Evolutionary conservation across 2,113 vertebrate species (phyloP), one percentile per base, ranked within the genome.

Genomic region (Podarcis muralis): DNA sequence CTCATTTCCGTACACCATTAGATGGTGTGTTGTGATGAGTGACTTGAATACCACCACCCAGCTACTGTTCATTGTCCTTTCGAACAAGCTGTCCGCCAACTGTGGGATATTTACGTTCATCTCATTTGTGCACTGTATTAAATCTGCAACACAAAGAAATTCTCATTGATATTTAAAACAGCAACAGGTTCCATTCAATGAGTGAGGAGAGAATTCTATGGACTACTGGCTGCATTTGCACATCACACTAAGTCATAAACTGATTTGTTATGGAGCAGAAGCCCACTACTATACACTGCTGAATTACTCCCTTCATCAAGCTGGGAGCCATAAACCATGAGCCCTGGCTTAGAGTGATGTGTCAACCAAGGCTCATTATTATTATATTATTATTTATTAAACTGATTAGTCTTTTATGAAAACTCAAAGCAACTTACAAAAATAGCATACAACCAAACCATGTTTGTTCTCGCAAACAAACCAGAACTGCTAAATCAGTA

Each of bases 21-120:
- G 97, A 96, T 99, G 98, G 94, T 99, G 99, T 84, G 99, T 99
- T 93, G 99, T 98, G 96, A 99, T 98, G 95, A 99, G 98, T 85
- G 99, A 99, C 93, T 99, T 99, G 97, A 99, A 99, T 92, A 99
- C 99, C 96, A 99, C 99, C 93, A 99, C 98, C 99, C 99, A 99
- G 98, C 99, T 99, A 96, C 98, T 99, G 53, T 99, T 99, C 83
- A 98, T 98, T 59, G 97, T 99, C 95, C 99, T 98, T 97, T 99
- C 99, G 95, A 99, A 98, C 94, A 99, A 97, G 53, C 98, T 99
- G 96, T 99, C 99, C 1, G 98, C 99, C 98, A 99, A 97, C 80
- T 98, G 98, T 57, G 99, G 98, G 95, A 99, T 98, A 95, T 99
- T 99, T 91, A 99, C 99, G 86, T 98, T 99, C 97, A 99, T 97